Percentiles rank a stretch among this genome's conserved stretches.
Evolutionary conservation across 1,140 invertebrate genomes (phyloP).

Genomic region (Neodiprion virginianus): DNA sequence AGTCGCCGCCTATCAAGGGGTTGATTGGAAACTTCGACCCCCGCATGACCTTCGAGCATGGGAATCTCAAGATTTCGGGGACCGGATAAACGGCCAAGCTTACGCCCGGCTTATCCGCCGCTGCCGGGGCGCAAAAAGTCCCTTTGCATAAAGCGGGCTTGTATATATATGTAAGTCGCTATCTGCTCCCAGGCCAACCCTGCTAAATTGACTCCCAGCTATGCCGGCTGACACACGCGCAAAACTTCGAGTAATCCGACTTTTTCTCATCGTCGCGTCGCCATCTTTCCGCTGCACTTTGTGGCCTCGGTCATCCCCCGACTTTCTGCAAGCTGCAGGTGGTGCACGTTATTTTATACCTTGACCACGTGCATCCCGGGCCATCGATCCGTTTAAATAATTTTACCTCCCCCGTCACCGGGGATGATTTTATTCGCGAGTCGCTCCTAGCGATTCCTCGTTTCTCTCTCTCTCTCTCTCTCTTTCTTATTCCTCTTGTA

Average conservation of each 20-base stretch:
- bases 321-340: too few relatives aligned
- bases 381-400: neutral
- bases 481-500: neutral
- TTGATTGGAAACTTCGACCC: neutral
- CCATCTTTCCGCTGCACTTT: neutral
- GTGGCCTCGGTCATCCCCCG: too few relatives aligned
- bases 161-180: neutral
- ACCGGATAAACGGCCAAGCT: too few relatives aligned
- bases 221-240: neutral
- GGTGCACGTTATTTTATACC: neutral
- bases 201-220: neutral
- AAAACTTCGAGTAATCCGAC: neutral
- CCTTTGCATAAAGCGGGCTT: conserved; percentile 2
- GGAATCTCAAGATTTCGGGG: neutral
- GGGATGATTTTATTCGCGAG: neutral
- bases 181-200: neutral
- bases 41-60: neutral
- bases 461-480: neutral
- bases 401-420: neutral
- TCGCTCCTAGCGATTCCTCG: neutral
- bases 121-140: neutral
- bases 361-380: neutral
- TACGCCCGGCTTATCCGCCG: too few relatives aligned
- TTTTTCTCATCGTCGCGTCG: neutral
- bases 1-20: too few relatives aligned